Percentiles rank a stretch among this genome's conserved stretches.
Evolutionary conservation across 2,113 vertebrate genomes (phyloP).

Genomic region (Gallinago jamesoni): DNA sequence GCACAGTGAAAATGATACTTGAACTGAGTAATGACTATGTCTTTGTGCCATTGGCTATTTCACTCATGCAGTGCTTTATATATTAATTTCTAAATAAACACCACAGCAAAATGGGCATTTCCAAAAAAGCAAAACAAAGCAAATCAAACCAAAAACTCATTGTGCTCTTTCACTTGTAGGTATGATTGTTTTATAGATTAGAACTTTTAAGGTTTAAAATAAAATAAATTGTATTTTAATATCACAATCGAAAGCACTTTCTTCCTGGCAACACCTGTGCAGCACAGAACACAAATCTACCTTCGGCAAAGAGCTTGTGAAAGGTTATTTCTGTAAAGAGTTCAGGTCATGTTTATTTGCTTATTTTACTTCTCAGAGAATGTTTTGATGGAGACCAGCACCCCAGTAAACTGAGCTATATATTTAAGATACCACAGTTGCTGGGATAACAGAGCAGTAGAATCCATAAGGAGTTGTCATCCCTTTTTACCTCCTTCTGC

Average conservation of each 20-base stretch:
- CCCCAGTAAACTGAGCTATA: neutral
- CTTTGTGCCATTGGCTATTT: neutral
- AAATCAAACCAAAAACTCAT: neutral
- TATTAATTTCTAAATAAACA: neutral
- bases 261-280: neutral
- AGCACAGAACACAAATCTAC: neutral
- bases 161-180: neutral
- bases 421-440: neutral
- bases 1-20: neutral
- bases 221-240: neutral
- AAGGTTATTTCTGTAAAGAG: neutral
- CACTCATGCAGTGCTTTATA: neutral
- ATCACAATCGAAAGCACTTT: neutral
- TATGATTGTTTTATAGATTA: neutral
- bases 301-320: neutral
- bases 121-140: neutral
- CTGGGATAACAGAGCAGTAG: accelerated
- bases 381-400: neutral
- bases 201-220: neutral
- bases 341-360: neutral
- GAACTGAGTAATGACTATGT: neutral
- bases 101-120: neutral
- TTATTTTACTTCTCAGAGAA: neutral
- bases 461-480: neutral
- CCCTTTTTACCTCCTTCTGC: neutral